Conservation (phyloP, 2,797 vertebrate species). For the Knipowitschia caucasica region DNA sequence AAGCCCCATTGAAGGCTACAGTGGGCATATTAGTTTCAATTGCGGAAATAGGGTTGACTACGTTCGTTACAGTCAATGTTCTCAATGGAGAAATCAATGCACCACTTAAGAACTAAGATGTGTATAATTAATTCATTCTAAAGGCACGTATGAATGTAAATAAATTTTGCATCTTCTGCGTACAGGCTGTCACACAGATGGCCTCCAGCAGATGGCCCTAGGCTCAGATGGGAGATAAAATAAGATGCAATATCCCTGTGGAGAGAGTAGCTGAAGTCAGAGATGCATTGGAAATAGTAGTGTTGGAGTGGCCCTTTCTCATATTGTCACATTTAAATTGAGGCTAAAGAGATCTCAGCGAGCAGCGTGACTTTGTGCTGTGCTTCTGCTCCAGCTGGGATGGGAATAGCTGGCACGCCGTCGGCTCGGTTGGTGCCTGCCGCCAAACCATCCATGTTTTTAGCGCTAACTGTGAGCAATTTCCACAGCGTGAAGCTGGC, state of each 20-base stretch:
- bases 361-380: constrained; percentile 14
- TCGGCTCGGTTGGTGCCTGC: constrained; percentile 20
- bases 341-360: constrained; percentile 4
- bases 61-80: too few species aligned
- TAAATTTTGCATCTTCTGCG: constrained; percentile 9
- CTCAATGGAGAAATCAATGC: not conserved
- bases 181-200: constrained; percentile 32
- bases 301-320: constrained; percentile 15
- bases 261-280: constrained; percentile 19
- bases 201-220: constrained; percentile 46
- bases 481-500: constrained; percentile 17
- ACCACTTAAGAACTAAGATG: not conserved
- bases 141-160: constrained; percentile 7
- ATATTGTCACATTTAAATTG: constrained; percentile 19
- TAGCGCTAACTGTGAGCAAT: constrained; percentile 29
- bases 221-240: constrained; percentile 25
- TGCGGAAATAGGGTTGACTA: too few species aligned
- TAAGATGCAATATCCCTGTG: constrained; percentile 13
- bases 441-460: constrained; percentile 19
- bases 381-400: constrained; percentile 31
- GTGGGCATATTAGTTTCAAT: too few species aligned
- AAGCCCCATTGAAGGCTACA: too few species aligned
- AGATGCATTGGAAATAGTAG: constrained; percentile 24
- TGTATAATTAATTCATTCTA: not conserved
- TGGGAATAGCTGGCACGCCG: constrained; percentile 17